Evolutionary conservation across 2,797 vertebrate species (phyloP).

Genomic region (Sternotherus odoratus): DNA sequence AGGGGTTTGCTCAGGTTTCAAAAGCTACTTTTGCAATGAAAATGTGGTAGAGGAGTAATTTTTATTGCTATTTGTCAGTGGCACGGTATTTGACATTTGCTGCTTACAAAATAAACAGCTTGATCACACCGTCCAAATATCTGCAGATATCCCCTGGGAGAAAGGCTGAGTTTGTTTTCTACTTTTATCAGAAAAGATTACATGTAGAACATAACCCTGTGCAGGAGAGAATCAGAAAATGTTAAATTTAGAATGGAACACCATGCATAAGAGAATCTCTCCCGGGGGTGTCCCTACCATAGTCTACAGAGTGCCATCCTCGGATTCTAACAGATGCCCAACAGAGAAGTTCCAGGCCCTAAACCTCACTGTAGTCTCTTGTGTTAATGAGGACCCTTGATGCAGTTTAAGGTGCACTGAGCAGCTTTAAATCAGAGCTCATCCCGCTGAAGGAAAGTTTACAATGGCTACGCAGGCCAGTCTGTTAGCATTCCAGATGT

Average conservation of each 20-base stretch:
- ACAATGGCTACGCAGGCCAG: slow-evolving; percentile 49
- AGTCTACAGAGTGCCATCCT: slow-evolving; percentile 72
- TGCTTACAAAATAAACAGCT: background rate
- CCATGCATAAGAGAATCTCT: slow-evolving; percentile 57
- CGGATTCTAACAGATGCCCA: slow-evolving; percentile 79
- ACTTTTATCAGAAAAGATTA: background rate
- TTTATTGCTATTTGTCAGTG: accelerated
- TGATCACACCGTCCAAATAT: slow-evolving; percentile 15
- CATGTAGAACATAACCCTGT: background rate
- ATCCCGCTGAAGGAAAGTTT: slow-evolving; percentile 67
- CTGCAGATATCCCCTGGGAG: background rate
- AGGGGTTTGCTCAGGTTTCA: background rate
- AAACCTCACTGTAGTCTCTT: slow-evolving; percentile 81
- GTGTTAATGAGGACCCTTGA: slow-evolving; percentile 86
- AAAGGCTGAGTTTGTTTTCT: background rate
- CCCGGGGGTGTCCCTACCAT: slow-evolving; percentile 68
- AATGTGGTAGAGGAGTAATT: accelerated
- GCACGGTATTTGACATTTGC: background rate
- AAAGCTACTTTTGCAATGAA: background rate
- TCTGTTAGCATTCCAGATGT: slow-evolving; percentile 93
- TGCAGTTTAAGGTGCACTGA: slow-evolving; percentile 84
- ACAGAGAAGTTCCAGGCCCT: slow-evolving; percentile 79
- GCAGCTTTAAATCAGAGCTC: slow-evolving; percentile 82
- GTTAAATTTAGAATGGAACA: slow-evolving; percentile 54
- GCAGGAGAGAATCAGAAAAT: slow-evolving; percentile 1